Evolutionary conservation across 2,888 invertebrate species (phyloP), one percentile per base, ranked within the genome.

Genomic region (Apotomis turbidana): DNA sequence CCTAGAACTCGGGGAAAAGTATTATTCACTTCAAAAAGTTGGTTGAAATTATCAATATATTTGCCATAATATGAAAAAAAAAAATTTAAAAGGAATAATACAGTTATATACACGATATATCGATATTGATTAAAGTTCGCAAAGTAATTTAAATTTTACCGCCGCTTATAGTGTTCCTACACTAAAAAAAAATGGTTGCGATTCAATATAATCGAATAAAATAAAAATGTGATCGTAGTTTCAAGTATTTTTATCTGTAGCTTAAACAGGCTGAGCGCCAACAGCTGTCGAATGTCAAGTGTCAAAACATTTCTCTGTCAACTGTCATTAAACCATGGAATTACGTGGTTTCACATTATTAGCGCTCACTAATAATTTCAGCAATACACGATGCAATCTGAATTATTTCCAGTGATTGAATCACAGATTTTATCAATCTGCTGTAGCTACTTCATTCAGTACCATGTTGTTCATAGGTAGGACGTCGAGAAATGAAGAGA

Each of bases 271-370:
- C 15, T 44, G 4, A 49, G 0, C 10, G 15, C 46, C 6, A 55
- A 55, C 61, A 71, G 27, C 68, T 75, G 73, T 70, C 64, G 54
- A 9, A 5, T 61, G 60, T 61, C 62, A 51, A 46, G 52, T 68
- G 67, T 61, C 58, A 68, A 27, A 52, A 61, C 13, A 68, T 27
- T 62, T 68, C 41, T 6, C 4, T 44, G 55, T 68, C 67, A 58
- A 74, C 76, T 74, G 74, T 75, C 76, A 78, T 68, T 80, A 83
- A 78, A 67, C 76, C 68, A 85, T 87, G 86, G 80, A 79, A 84
- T 86, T 90, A 93, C 93, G 93, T 93, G 93, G 89, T 85, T 84
- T 84, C 81, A 80, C 85, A 80, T 80, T 85, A 92, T 91, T 93
- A 82, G 90, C 79, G 81, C 85, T 86, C 84, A 77, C 58, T 79